Evolutionary conservation across 2,797 vertebrate species (phyloP), one percentile per base, ranked within the genome.

Genomic region (Tapirus indicus): DNA sequence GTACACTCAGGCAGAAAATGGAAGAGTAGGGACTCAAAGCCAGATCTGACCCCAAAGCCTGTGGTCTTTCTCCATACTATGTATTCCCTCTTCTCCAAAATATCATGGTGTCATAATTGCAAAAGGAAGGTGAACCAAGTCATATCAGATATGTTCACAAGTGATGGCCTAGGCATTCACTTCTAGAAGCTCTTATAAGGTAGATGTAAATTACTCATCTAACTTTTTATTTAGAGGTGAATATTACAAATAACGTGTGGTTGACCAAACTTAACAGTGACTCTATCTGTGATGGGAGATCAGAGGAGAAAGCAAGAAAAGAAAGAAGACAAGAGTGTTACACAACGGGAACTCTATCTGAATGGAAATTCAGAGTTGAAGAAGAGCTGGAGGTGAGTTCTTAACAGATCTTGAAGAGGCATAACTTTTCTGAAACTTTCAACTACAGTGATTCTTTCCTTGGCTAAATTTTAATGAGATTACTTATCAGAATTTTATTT

Each of bases 401-500:
- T 80, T 54, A 12, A 47, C 35, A 92, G n/a, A 74, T 60, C 35
- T 38, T 71, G 11, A 71, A 27, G 35, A 71, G 25, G 25, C 29
- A 49, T 49, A 82, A 74, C 56, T 82, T 95, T 75, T 75, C 60
- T 88, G 77, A 90, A 96, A 85, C 56, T 88, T 72, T 89, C 35
- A 93, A 47, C 11, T 60, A 12, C 17, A 64, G 12, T 49, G 41
- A 62, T 74, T 93, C 29, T 68, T 83, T 85, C 25, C 80, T 91
- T 87, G 32, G 80, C 13, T 94, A 88, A 71, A 41, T 80, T 71
- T 56, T 78, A 62, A 58, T 68, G 79, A 91, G 29, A 44, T 54
- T 20, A 88, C 9, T 60, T 32, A 74, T 49, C 38, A 75, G 38
- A 88, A 85, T 88, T 95, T 66, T 89, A 60, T 54, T 52, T 86